These are phyloP conservation scores for Ginglymostoma cirratum DNA, from an alignment of 2,113 vertebrate genomes.

Conservation along the genomic window DNA sequence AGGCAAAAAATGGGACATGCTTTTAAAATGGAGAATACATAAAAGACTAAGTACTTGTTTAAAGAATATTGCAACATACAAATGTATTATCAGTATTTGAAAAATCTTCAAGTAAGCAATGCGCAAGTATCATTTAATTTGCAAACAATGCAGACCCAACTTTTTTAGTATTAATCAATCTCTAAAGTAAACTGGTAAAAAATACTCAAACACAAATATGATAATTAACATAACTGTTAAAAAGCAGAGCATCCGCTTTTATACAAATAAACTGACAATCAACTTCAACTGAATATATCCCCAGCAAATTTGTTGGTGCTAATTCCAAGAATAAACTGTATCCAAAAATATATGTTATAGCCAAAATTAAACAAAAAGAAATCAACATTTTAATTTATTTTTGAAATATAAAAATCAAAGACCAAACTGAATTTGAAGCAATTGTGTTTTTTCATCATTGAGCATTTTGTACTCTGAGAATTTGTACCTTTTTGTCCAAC, in stretches of 20 bases:
- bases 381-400: background rate
- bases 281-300: background rate
- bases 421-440: background rate
- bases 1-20: slow-evolving; percentile 1
- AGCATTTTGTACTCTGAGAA: background rate
- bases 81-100: background rate
- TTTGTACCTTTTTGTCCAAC: too few relatives aligned
- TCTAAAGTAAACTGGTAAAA: background rate
- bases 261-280: background rate
- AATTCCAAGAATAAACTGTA: background rate
- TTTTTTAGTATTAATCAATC: background rate
- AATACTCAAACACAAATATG: background rate
- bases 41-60: slow-evolving; percentile 6
- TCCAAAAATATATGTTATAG: background rate
- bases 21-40: slow-evolving; percentile 11
- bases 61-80: background rate
- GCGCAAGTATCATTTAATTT: background rate
- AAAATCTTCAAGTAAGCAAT: background rate
- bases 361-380: background rate
- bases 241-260: background rate
- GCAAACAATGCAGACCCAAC: background rate
- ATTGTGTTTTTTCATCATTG: background rate
- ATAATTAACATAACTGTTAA: background rate
- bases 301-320: background rate
- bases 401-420: background rate